A percentile compares a stretch with the other conserved stretches of the same genome.
Conservation (phyloP, 2,113 vertebrate species). For the Leptobrachium ailaonicum region DNA sequence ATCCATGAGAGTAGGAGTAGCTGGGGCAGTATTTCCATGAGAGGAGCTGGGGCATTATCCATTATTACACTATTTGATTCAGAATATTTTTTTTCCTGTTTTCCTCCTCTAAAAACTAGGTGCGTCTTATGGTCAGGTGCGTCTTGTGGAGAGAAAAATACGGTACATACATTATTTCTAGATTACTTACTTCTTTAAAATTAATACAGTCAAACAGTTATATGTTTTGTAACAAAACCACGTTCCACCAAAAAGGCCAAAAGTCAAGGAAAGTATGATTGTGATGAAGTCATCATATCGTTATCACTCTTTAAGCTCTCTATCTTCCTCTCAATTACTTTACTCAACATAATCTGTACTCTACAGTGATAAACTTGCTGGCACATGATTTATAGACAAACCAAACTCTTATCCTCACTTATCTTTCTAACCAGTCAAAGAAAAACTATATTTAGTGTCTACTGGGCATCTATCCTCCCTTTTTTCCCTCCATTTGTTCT, state of each 20-base stretch:
- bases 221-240: conserved; percentile 68
- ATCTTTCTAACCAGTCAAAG: conserved; percentile 67
- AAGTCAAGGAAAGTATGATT: conserved; percentile 66
- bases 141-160: no score
- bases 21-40: no score
- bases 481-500: conserved; percentile 38
- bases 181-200: neutral
- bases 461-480: conserved; percentile 57
- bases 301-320: conserved; percentile 68
- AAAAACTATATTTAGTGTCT: conserved; percentile 65
- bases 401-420: conserved; percentile 67
- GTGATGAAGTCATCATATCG: conserved; percentile 65
- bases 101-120: no score
- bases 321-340: conserved; percentile 69
- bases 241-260: conserved; percentile 63
- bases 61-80: no score
- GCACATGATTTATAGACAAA: conserved; percentile 68
- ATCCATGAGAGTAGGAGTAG: no score
- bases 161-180: no score
- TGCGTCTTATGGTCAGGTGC: no score
- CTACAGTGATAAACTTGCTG: conserved; percentile 68
- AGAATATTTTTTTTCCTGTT: no score
- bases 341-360: conserved; percentile 63
- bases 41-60: no score
- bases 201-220: conserved; percentile 10